phyloP scores from a whole-genome alignment of 2,888 invertebrate species.

The Julus scanicus region DNA sequence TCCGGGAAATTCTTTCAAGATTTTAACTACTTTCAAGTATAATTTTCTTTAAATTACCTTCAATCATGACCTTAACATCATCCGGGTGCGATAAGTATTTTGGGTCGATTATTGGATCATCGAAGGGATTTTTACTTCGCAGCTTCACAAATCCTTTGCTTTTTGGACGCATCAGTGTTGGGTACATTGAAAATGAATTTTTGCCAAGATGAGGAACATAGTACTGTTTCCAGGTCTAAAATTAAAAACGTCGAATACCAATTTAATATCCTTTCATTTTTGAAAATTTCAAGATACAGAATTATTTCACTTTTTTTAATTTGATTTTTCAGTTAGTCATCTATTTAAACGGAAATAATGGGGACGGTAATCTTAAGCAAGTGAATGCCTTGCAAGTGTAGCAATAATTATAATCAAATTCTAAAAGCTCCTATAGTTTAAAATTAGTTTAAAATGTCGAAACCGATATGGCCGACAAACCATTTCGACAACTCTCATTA shows the following conservation, averaged over 20 bases:
- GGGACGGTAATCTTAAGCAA: too few relatives aligned
- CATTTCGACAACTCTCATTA: too few relatives aligned
- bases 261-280: too few relatives aligned
- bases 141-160: conserved; percentile 80
- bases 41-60: conserved; percentile 67
- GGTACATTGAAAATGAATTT: conserved; percentile 78
- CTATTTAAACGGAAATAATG: too few relatives aligned
- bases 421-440: background rate
- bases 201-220: conserved; percentile 76
- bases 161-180: conserved; percentile 78
- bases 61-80: conserved; percentile 83
- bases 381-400: too few relatives aligned
- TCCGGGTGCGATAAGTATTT: conserved; percentile 87
- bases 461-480: too few relatives aligned
- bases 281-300: too few relatives aligned
- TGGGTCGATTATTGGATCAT: conserved; percentile 88
- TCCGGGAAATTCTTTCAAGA: too few relatives aligned
- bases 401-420: background rate
- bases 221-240: conserved; percentile 65
- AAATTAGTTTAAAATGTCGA: background rate
- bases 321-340: too few relatives aligned
- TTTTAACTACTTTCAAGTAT: too few relatives aligned
- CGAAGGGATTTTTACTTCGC: conserved; percentile 82
- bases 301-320: too few relatives aligned
- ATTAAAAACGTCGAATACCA: background rate